Evolutionary conservation across 2,797 vertebrate genomes (phyloP).

Genomic region (Botia almorhae): DNA sequence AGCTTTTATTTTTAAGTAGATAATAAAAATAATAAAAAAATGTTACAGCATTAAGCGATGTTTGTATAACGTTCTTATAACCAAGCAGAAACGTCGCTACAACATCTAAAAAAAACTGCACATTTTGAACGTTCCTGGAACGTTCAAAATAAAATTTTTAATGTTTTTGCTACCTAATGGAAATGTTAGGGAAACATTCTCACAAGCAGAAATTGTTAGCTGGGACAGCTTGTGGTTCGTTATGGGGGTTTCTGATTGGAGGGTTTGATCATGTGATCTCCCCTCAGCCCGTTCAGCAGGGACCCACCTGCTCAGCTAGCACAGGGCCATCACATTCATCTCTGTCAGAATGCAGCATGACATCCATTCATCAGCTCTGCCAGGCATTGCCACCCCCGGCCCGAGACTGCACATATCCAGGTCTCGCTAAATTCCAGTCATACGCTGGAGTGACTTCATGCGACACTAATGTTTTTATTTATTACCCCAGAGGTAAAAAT

Average conservation of each 20-base stretch:
- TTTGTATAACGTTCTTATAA: too few species aligned
- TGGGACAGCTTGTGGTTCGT: slow-evolving; percentile 35
- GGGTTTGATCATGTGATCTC: slow-evolving; percentile 70
- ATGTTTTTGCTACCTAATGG: too few species aligned
- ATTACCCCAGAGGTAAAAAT: slow-evolving; percentile 83
- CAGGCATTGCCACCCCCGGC: slow-evolving; percentile 77
- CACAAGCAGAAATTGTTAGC: too few species aligned
- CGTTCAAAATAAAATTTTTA: too few species aligned
- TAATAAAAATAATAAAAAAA: too few species aligned
- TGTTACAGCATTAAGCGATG: too few species aligned
- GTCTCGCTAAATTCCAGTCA: slow-evolving; percentile 79
- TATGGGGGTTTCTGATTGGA: slow-evolving; percentile 50
- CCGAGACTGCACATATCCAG: slow-evolving; percentile 77
- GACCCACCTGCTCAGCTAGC: slow-evolving; percentile 69
- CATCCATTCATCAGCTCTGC: slow-evolving; percentile 86
- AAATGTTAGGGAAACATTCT: too few species aligned
- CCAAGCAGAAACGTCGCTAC: too few species aligned
- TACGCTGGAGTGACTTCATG: slow-evolving; percentile 76
- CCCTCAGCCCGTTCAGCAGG: slow-evolving; percentile 67
- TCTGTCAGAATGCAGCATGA: slow-evolving; percentile 79
- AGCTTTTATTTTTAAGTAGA: too few species aligned
- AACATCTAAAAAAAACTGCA: too few species aligned
- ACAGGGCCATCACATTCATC: slow-evolving; percentile 83
- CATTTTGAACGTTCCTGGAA: too few species aligned
- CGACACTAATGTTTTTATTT: slow-evolving; percentile 85